These are phyloP conservation scores for Lampropteryx suffumata DNA, from an alignment of 2,888 invertebrate genomes.

Conservation along the genomic window DNA sequence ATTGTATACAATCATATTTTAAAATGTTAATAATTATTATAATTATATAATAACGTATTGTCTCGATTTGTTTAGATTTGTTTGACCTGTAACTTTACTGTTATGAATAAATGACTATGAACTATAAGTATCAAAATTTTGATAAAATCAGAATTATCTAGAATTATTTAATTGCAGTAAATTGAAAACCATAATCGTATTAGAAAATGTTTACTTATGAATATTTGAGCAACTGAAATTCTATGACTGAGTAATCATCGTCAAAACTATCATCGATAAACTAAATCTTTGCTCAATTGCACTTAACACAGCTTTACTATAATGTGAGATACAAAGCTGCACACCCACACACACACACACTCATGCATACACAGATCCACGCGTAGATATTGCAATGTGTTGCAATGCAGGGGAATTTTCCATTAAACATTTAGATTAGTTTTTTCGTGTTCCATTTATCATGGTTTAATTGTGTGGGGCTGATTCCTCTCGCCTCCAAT, in stretches of 20 bases:
- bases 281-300: slow-evolving; percentile 15
- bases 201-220: no score
- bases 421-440: slow-evolving; percentile 83
- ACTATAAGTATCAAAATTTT: no score
- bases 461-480: slow-evolving; percentile 77
- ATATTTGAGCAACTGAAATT: slow-evolving; percentile 4
- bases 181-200: no score
- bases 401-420: slow-evolving; percentile 72
- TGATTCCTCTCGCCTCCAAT: slow-evolving; percentile 50
- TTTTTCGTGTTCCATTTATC: slow-evolving; percentile 81
- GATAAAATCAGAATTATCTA: no score
- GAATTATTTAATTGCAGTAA: no score
- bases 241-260: neutral
- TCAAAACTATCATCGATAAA: slow-evolving; percentile 7
- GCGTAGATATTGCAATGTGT: slow-evolving; percentile 41
- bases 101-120: no score
- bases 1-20: no score
- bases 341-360: slow-evolving; percentile 15
- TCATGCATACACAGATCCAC: slow-evolving; percentile 23
- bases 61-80: no score
- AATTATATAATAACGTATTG: no score
- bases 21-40: no score
- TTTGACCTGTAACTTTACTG: no score
- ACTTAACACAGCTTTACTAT: slow-evolving; percentile 12
- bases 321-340: slow-evolving; percentile 14